A percentile compares a stretch with the other conserved stretches of the same genome.
Evolutionary conservation across 2,888 invertebrate genomes (phyloP).

Genomic region (Andrena praecox): DNA sequence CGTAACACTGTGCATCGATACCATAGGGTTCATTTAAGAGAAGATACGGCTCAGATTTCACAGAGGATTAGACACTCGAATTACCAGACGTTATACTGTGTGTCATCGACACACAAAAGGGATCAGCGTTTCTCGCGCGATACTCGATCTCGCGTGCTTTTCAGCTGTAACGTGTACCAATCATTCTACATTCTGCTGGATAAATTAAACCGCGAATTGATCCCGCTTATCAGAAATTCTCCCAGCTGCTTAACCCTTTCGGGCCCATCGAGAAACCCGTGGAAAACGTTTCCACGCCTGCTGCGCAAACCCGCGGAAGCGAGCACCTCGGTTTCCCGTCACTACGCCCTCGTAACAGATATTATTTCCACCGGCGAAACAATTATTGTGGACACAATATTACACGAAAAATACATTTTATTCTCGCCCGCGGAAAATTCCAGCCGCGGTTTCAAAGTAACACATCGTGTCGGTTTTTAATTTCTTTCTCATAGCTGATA

Average conservation of each 20-base stretch:
- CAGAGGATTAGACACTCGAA: constrained; percentile 35
- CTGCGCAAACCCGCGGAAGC: neutral
- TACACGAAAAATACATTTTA: no score
- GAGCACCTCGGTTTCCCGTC: neutral
- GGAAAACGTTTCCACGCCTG: neutral
- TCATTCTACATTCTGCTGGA: constrained; percentile 22
- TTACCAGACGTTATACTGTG: constrained; percentile 15
- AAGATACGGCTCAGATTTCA: constrained; percentile 34
- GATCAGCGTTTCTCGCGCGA: constrained; percentile 29
- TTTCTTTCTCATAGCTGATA: neutral
- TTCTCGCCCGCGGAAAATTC: neutral
- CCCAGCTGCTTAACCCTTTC: neutral
- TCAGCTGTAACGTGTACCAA: constrained; percentile 29
- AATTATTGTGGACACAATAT: no score
- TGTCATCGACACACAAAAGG: constrained; percentile 14
- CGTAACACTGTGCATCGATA: no score
- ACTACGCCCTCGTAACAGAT: no score
- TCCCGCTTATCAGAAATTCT: constrained; percentile 14
- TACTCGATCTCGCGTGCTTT: constrained; percentile 19
- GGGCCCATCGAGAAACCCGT: neutral
- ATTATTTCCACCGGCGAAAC: no score
- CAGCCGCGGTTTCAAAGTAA: neutral
- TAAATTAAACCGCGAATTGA: constrained; percentile 30
- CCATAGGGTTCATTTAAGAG: neutral
- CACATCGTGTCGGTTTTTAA: neutral